Evolutionary conservation across 2,888 invertebrate species (phyloP), one percentile per base, ranked within the genome.

Genomic region (Apocheima hispidaria): DNA sequence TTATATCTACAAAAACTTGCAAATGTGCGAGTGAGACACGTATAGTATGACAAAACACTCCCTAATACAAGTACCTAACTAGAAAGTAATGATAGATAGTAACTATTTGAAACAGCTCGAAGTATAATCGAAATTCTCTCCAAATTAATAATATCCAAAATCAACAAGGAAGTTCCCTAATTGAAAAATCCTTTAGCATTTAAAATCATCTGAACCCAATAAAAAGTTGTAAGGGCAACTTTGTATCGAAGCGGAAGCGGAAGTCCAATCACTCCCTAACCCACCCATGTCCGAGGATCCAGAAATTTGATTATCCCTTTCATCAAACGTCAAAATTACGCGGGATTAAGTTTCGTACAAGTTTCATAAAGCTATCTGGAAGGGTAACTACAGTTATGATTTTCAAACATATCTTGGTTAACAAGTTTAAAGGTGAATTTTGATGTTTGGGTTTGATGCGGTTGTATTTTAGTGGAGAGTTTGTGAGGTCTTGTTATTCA

Each of bases 271-370:
- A 66, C 50, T 58, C 59, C 55, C 59, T 41, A 38, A 38, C 50
- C 54, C 50, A 48, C 59, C 63, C 59, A 60, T 65, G 63, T 68
- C 68, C 66, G 60, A 68, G 70, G 65, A 63, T 63, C 60, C 65
- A 62, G 65, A 64, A 71, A 71, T 71, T 69, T 63, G 71, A 71
- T 71, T 71, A 71, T 69, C 69, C 71, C 66, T 71, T 69, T 68
- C 68, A 71, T 71, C 69, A 71, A 66, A 68, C 63, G 66, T 64
- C 68, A 64, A 66, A 69, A 71, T 71, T 71, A 68, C 63, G 57
- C 60, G 58, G 65, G 68, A 65, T 65, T 64, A 70, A 70, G 70
- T 70, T 70, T 57, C 65, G 68, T 56, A 60, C 66, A 70, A 70
- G 70, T 70, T 70, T 65, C 61, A 63, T 63, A 57, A 66, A 63